Base-by-base conservation (phyloP, 2,797 vertebrate genomes). In the Tangara arthus region DNA sequence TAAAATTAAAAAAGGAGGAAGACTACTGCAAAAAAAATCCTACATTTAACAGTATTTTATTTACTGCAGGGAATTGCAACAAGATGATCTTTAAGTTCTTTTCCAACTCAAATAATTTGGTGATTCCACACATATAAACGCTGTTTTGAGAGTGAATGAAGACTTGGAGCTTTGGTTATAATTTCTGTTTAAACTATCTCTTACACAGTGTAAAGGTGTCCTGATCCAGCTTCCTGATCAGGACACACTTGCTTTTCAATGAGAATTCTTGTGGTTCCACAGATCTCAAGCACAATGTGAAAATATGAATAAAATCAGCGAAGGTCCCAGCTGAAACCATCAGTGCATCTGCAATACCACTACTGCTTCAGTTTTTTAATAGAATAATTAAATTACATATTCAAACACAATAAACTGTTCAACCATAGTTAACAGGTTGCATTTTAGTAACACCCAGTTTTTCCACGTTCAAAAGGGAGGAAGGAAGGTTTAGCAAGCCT, bases 301-400 rank as follows among this genome's bases (percentile, higher is more conserved):
- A 92, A 70, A 32, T 12, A 6, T 0, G 0, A 34, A 57, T 18
- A 55, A 91, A 89, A 70, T 19, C 37, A 73, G 16, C 84, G 32
- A 22, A n/a, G 6, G 19, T 79, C 44, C 13, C 76, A 81, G 34
- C 23, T 64, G 55, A 69, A 16, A 34, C 53, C 64, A 88, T 20
- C 35, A 60, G 7, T 5, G 1, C 19, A 39, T 6, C 5, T 23
- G 30, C 27, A 85, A 63, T 1, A 39, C 8, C 11, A 34, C 6
- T 17, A 15, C 0, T n/a, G 27, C 15, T 53, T 42, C 15, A 1
- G 5, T 50, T 73, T 56, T 37, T 13, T 0, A 66, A 57, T 0
- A 24, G 12, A 82, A 57, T 28, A 71, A 91, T 77, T 63, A 28
- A 79, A 78, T 49, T 0, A 71, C 7, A 3, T 2, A 56, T 77